Conservation (phyloP, 2,113 vertebrate species). For the Dicaeum eximium region DNA sequence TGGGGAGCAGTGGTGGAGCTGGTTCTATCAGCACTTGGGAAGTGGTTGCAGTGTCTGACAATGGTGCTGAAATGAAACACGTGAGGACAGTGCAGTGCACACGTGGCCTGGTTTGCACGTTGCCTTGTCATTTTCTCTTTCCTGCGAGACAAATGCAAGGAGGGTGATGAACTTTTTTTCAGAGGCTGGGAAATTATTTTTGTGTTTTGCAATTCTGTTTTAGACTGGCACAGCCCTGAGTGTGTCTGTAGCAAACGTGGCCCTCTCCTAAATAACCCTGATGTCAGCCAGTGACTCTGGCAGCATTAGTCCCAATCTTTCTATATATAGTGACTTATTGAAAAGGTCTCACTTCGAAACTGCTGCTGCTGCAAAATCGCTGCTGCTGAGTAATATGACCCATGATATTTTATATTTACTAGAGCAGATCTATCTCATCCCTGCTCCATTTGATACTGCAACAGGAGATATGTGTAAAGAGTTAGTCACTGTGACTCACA, state of each 20-base stretch:
- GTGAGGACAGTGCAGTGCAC: neutral
- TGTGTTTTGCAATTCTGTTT: neutral
- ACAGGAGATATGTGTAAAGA: conserved; percentile 61
- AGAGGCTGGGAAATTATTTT: neutral
- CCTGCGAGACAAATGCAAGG: conserved; percentile 5
- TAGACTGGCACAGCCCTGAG: neutral
- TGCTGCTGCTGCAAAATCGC: conserved; percentile 66
- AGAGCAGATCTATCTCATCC: conserved; percentile 42
- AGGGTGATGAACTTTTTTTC: neutral
- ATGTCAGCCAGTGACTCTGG: neutral
- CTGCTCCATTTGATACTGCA: conserved; percentile 68
- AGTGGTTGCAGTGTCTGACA: neutral
- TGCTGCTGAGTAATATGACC: conserved; percentile 71
- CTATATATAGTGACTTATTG: conserved; percentile 49
- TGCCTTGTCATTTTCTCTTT: neutral
- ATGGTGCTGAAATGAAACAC: neutral
- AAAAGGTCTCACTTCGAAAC: conserved; percentile 69
- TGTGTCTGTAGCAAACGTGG: neutral
- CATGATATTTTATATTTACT: conserved; percentile 67
- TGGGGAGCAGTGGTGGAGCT: neutral
- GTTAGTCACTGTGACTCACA: conserved; percentile 70
- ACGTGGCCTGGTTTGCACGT: neutral
- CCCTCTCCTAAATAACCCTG: conserved; percentile 27
- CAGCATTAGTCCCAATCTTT: conserved; percentile 16
- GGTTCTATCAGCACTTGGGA: neutral